phyloP scores from a whole-genome alignment of 2,888 invertebrate genomes.

The Autographa pulchrina region DNA sequence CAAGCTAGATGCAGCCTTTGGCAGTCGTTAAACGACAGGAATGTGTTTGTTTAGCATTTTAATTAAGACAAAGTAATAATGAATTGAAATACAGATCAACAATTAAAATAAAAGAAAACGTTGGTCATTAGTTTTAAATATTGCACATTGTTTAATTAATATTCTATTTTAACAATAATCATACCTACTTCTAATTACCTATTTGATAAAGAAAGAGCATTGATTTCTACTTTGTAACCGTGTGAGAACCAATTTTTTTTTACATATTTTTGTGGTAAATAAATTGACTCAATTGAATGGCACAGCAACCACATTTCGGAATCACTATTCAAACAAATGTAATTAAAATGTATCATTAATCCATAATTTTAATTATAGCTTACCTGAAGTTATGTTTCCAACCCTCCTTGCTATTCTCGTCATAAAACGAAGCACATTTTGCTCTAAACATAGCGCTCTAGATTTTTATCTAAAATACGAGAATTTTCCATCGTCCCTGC shows the following conservation, averaged over 20 bases:
- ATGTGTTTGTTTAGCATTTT: not conserved
- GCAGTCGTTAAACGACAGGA: not conserved
- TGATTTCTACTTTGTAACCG: no score
- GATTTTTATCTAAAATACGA: constrained; percentile 46
- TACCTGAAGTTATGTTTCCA: constrained; percentile 16
- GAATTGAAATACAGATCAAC: no score
- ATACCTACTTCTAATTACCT: no score
- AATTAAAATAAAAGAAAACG: no score
- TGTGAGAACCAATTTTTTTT: no score
- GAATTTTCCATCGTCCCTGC: constrained; percentile 40
- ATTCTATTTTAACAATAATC: no score
- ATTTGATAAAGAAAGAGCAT: no score
- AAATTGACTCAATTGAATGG: no score
- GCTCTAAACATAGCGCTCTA: constrained; percentile 25
- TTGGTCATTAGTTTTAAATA: no score
- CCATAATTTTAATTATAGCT: constrained; percentile 8
- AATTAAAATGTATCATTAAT: not conserved
- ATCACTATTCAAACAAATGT: not conserved
- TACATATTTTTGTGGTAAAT: no score
- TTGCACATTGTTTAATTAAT: no score
- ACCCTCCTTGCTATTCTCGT: not conserved
- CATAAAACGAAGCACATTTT: constrained; percentile 26
- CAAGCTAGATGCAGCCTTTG: not conserved
- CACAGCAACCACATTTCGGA: no score
- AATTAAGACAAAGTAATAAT: not conserved